These are phyloP conservation scores for Siphonodentalium dalli DNA, from an alignment of 2,888 invertebrate species.

Conservation along the genomic window DNA sequence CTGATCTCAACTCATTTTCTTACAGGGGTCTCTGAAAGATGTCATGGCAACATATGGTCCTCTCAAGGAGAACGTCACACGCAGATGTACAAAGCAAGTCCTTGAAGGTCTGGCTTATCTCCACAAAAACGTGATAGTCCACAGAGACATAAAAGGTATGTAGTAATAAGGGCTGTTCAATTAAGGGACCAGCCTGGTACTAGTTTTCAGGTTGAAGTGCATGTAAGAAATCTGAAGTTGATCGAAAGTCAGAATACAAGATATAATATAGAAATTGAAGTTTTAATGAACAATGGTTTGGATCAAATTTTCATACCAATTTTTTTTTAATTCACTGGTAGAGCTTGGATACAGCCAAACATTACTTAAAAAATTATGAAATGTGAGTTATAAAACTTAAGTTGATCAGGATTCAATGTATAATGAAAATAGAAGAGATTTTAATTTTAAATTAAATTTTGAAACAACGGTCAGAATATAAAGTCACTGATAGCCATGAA, in stretches of 20 bases:
- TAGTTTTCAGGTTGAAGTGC: not conserved
- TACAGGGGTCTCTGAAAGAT: conserved; percentile 67
- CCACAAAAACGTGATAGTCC: conserved; percentile 66
- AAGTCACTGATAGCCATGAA: no score
- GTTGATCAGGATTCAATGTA: no score
- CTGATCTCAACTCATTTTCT: no score
- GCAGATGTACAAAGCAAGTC: conserved; percentile 65
- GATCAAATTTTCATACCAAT: not conserved
- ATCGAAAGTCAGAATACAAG: not conserved
- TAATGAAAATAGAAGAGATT: no score
- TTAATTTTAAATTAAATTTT: no score
- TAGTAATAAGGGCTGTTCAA: not conserved
- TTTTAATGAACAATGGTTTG: not conserved
- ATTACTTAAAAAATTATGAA: no score
- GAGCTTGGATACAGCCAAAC: no score
- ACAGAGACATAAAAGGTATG: conserved; percentile 67
- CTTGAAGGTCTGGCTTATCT: conserved; percentile 67
- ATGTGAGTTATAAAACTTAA: no score
- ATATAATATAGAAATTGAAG: not conserved
- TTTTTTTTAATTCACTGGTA: no score
- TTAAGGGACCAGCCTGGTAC: not conserved
- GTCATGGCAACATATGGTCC: conserved; percentile 63
- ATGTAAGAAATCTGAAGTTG: not conserved
- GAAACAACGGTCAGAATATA: no score
- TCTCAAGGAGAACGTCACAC: conserved; percentile 60